These are phyloP conservation scores for Eucera pruinosa DNA, from an alignment of 2,888 invertebrate genomes.

Conservation along the genomic window DNA sequence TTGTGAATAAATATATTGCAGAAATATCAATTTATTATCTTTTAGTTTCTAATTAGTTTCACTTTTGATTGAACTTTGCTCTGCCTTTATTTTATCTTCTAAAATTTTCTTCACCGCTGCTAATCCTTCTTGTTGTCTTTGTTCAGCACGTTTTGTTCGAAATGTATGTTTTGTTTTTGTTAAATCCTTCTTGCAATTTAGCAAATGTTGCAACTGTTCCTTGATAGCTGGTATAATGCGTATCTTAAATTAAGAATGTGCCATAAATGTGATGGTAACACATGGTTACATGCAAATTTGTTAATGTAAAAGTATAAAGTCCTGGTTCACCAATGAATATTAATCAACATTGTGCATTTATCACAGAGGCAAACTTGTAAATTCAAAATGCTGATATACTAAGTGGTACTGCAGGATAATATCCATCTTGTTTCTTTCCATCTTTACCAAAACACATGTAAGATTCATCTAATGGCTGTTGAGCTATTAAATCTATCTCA, in stretches of 20 bases:
- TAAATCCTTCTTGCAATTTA: slow-evolving; percentile 62
- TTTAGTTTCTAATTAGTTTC: slow-evolving; percentile 25
- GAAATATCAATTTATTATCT: slow-evolving; percentile 5
- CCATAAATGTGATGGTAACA: slow-evolving; percentile 9
- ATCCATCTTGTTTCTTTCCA: slow-evolving; percentile 77
- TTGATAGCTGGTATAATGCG: slow-evolving; percentile 85
- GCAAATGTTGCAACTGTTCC: slow-evolving; percentile 81
- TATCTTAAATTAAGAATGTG: slow-evolving; percentile 83
- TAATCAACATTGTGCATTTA: neutral
- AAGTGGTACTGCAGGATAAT: slow-evolving; percentile 80
- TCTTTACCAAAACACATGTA: slow-evolving; percentile 72
- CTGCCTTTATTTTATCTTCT: slow-evolving; percentile 52
- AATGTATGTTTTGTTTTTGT: slow-evolving; percentile 83
- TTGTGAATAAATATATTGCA: slow-evolving; percentile 46
- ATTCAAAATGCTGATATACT: slow-evolving; percentile 61
- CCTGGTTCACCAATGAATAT: neutral
- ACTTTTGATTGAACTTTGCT: neutral
- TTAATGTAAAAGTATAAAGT: neutral
- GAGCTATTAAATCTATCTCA: slow-evolving; percentile 86
- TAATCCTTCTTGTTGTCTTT: slow-evolving; percentile 85
- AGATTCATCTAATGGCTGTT: slow-evolving; percentile 84
- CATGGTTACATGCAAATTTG: neutral
- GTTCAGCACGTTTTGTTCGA: slow-evolving; percentile 85
- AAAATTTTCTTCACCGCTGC: slow-evolving; percentile 73
- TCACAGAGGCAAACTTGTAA: neutral